A percentile compares a stretch with the other conserved stretches of the same genome.
These are phyloP conservation scores for Misgurnus mizolepis DNA, from an alignment of 2,113 vertebrate species.

Conservation along the genomic window DNA sequence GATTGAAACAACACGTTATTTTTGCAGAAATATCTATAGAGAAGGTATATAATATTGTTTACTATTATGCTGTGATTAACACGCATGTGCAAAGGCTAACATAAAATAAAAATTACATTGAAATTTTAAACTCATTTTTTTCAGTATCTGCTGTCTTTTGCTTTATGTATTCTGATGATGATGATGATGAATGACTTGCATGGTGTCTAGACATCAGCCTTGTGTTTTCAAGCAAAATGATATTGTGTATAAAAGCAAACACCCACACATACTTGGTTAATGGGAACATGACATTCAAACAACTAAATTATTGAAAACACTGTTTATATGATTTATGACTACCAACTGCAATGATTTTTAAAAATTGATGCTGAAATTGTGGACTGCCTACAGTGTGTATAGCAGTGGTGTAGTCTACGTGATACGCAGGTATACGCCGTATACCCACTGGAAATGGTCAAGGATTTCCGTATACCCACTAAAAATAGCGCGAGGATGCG, in stretches of 20 bases:
- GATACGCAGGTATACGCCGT: no score
- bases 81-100: not conserved
- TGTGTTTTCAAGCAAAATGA: conserved; percentile 23
- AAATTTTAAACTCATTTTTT: conserved; percentile 23
- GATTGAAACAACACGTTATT: no score
- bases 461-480: no score
- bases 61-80: not conserved
- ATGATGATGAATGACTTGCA: conserved; percentile 9
- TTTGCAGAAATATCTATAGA: not conserved
- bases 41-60: not conserved
- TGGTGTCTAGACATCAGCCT: conserved; percentile 5
- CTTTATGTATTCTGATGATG: conserved; percentile 17
- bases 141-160: not conserved
- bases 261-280: conserved; percentile 22
- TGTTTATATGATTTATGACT: not conserved
- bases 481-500: no score
- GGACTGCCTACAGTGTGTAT: not conserved
- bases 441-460: no score
- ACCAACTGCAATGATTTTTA: not conserved
- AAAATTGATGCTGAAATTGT: not conserved
- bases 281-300: conserved; percentile 2
- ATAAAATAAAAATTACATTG: not conserved
- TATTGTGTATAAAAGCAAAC: conserved; percentile 9
- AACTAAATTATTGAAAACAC: conserved; percentile 33
- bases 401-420: no score